Conservation (phyloP, 1,140 invertebrate species). For the Oppia nitens region DNA sequence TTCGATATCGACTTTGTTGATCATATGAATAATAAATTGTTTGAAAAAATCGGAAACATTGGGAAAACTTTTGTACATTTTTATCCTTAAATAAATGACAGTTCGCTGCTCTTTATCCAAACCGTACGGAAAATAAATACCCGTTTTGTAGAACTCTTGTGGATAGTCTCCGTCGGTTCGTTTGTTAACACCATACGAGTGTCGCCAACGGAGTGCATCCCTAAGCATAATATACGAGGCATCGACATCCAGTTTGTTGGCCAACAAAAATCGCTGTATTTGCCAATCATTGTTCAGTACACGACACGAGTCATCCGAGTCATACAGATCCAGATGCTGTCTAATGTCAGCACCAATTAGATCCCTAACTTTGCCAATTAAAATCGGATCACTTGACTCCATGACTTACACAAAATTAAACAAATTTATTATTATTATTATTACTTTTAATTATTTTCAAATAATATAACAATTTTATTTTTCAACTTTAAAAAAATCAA, state of each 20-base stretch:
- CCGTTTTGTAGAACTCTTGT: constrained; percentile 1
- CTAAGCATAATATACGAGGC: neutral
- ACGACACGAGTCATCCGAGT: neutral
- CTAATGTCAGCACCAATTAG: neutral
- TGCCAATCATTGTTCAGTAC: neutral
- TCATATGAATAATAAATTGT: neutral
- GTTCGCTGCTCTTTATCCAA: neutral
- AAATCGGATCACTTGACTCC: neutral
- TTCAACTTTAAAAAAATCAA: too few relatives aligned
- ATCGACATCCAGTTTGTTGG: neutral
- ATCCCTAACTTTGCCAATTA: neutral
- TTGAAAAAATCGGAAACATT: neutral
- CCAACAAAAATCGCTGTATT: neutral
- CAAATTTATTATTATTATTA: too few relatives aligned
- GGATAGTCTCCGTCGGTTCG: neutral
- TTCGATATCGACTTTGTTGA: constrained; percentile 1
- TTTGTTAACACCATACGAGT: constrained; percentile 1
- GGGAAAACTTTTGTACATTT: constrained; percentile 8
- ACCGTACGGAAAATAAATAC: constrained; percentile 6
- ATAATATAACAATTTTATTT: too few relatives aligned
- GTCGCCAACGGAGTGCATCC: neutral
- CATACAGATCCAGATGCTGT: constrained; percentile 7
- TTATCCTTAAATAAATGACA: constrained; percentile 10
- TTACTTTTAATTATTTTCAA: too few relatives aligned
- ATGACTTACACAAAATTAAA: too few relatives aligned